Conservation (phyloP, 2,113 vertebrate species). For the Cariama cristata region DNA sequence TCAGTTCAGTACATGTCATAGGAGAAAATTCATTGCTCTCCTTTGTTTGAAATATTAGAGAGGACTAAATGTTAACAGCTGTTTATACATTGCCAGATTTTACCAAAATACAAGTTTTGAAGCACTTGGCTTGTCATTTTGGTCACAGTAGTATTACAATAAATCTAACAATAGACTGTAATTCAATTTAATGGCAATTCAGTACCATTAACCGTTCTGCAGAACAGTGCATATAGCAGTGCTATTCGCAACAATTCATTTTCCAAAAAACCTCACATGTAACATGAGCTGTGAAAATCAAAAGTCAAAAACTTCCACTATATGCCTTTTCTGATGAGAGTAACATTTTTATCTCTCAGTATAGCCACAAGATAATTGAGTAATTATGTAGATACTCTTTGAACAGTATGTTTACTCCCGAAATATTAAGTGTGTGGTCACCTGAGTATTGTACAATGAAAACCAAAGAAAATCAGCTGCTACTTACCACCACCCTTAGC, state of each 20-base stretch:
- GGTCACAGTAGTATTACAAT: background rate
- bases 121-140: background rate
- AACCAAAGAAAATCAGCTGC: background rate
- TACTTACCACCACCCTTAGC: background rate
- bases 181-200: background rate
- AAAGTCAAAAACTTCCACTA: background rate
- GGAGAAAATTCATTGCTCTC: background rate
- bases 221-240: background rate
- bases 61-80: background rate
- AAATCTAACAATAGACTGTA: background rate
- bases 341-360: background rate
- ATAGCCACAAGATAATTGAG: background rate
- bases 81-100: background rate
- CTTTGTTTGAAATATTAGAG: background rate
- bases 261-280: rapidly evolving
- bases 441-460: background rate
- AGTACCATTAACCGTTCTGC: background rate
- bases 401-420: background rate
- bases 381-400: background rate
- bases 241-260: background rate
- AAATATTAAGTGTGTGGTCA: background rate
- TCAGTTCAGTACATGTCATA: background rate
- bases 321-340: background rate
- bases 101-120: background rate
- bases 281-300: background rate